These are phyloP conservation scores for Episyrphus balteatus DNA, from an alignment of 1,140 invertebrate species.

Conservation along the genomic window DNA sequence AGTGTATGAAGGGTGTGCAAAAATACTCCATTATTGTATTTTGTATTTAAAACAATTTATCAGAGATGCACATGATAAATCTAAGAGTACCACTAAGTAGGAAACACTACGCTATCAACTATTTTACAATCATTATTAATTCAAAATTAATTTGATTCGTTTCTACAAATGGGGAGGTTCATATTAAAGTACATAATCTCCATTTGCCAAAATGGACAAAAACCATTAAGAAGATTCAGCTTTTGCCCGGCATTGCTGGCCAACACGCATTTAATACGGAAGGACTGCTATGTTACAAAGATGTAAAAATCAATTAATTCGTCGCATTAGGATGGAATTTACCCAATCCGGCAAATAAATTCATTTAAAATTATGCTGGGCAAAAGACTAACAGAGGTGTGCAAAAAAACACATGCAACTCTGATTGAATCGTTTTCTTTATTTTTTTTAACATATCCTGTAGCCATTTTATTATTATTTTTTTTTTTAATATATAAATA, in stretches of 20 bases:
- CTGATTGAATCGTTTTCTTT: constrained; percentile 26
- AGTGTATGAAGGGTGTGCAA: no score
- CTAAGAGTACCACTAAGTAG: no score
- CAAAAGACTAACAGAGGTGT: constrained; percentile 33
- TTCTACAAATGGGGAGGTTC: constrained; percentile 14
- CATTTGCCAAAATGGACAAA: constrained; percentile 36
- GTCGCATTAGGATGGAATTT: constrained; percentile 20
- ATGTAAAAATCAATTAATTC: constrained; percentile 12
- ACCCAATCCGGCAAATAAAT: constrained; percentile 20
- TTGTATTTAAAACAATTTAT: no score
- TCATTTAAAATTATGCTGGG: constrained; percentile 21
- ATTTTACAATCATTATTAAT: no score
- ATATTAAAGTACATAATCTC: constrained; percentile 39
- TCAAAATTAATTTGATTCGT: no score
- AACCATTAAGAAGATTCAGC: constrained; percentile 37
- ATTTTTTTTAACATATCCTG: background rate
- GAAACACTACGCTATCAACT: no score
- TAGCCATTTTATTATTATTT: background rate
- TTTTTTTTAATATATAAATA: constrained; percentile 1
- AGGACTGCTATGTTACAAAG: background rate
- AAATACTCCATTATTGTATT: no score
- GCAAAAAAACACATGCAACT: constrained; percentile 33
- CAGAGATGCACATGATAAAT: no score
- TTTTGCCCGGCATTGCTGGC: constrained; percentile 23
- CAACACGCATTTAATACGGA: background rate